phyloP scores from a whole-genome alignment of 2,113 vertebrate genomes.

The Numida meleagris region DNA sequence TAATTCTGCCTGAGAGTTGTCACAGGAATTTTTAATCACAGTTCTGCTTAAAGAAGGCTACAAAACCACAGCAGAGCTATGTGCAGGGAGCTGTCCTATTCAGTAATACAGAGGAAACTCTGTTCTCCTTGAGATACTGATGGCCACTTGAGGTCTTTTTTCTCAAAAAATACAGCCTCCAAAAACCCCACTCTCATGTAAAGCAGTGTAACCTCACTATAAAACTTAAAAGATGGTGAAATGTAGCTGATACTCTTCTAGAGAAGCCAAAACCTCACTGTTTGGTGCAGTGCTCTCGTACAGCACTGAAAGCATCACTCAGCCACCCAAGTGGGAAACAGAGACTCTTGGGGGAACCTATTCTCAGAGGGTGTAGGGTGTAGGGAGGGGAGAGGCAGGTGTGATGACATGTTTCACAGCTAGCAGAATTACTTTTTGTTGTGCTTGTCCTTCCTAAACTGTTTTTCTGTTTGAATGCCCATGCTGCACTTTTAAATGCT shows the following conservation, averaged over 20 bases:
- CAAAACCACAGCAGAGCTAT: background rate
- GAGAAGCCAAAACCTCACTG: background rate
- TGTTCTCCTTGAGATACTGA: background rate
- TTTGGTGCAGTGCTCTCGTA: background rate
- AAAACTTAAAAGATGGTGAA: background rate
- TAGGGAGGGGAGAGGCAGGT: background rate
- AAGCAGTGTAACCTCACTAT: background rate
- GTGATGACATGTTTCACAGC: background rate
- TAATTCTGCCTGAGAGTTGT: background rate
- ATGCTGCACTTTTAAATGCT: background rate
- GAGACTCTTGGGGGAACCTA: background rate
- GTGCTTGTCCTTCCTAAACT: background rate
- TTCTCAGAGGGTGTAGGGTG: background rate
- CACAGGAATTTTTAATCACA: background rate
- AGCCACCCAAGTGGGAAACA: background rate
- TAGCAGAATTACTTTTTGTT: background rate
- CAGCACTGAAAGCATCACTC: background rate
- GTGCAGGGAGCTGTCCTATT: background rate
- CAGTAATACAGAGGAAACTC: background rate
- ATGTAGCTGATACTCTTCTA: background rate
- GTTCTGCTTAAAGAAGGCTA: background rate
- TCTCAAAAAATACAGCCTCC: background rate
- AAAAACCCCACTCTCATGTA: background rate
- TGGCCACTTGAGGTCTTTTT: background rate
- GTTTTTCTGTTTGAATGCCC: background rate